A percentile compares a stretch with the other conserved stretches of the same genome.
Conservation (phyloP, 1,140 invertebrate genomes). For the Pissodes strobi region DNA sequence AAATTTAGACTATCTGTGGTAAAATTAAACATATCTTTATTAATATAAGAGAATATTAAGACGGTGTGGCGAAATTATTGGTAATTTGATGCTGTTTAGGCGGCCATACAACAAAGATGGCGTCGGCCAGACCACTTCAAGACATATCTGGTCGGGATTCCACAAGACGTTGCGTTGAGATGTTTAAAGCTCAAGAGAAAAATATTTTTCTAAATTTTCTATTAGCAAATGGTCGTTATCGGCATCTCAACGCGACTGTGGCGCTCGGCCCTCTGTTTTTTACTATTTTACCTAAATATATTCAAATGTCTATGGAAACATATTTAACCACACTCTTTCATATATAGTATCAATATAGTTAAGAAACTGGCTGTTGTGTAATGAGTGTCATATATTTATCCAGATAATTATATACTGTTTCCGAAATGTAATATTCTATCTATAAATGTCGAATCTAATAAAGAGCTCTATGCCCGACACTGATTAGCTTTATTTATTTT, state of each 20-base stretch:
- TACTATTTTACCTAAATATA: constrained; percentile 52
- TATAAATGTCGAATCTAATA: constrained; percentile 50
- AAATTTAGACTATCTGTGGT: constrained; percentile 39
- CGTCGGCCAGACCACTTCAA: constrained; percentile 55
- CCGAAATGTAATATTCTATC: constrained; percentile 52
- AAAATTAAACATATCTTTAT: constrained; percentile 40
- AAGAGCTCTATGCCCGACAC: constrained; percentile 47
- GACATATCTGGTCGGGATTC: constrained; percentile 54
- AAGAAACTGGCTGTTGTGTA: constrained; percentile 53
- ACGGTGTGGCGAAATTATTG: constrained; percentile 44
- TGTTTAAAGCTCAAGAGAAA: constrained; percentile 42
- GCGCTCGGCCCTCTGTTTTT: constrained; percentile 47
- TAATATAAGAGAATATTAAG: constrained; percentile 34
- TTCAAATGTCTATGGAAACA: constrained; percentile 37
- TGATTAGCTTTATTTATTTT: too few species aligned
- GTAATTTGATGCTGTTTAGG: constrained; percentile 53
- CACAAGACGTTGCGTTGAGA: constrained; percentile 49
- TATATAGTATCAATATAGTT: constrained; percentile 36
- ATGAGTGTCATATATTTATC: constrained; percentile 52
- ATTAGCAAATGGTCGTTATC: constrained; percentile 56
- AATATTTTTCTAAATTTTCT: constrained; percentile 55
- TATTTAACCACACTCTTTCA: constrained; percentile 24
- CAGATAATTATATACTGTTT: constrained; percentile 54
- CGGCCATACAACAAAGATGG: constrained; percentile 37
- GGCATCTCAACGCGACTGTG: constrained; percentile 50